Percentiles rank a stretch among this genome's conserved stretches.
Evolutionary conservation across 2,888 invertebrate genomes (phyloP).

Genomic region (Rutpela maculata): DNA sequence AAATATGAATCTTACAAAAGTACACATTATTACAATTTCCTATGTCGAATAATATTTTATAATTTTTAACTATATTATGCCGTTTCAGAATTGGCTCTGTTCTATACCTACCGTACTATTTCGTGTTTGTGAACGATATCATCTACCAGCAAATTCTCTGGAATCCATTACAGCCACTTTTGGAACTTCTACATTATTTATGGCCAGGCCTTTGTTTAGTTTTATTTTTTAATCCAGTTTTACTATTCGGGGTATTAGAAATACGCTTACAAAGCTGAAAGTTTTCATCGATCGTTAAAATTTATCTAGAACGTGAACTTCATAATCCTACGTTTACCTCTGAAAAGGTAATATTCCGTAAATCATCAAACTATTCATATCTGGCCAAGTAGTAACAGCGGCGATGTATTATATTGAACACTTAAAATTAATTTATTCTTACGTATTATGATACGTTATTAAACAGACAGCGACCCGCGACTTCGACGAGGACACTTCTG

Average conservation of each 20-base stretch:
- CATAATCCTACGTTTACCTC: not conserved
- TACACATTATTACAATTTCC: too few species aligned
- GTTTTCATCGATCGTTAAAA: not conserved
- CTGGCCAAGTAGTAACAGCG: too few species aligned
- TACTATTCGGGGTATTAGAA: not conserved
- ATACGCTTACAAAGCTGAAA: not conserved
- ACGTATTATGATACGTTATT: too few species aligned
- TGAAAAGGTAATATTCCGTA: not conserved
- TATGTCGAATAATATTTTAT: too few species aligned
- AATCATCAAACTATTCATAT: not conserved
- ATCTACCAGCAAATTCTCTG: not conserved
- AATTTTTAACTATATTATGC: not conserved
- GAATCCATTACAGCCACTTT: not conserved
- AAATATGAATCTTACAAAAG: too few species aligned
- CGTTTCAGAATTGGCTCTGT: not conserved
- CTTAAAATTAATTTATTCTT: too few species aligned
- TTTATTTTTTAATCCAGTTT: conserved; percentile 8
- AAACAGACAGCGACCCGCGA: too few species aligned
- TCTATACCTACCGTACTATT: not conserved
- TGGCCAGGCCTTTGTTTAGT: not conserved
- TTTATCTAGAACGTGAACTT: not conserved
- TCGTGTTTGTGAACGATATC: not conserved
- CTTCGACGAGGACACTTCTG: too few species aligned
- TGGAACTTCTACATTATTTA: not conserved
- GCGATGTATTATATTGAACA: too few species aligned